A percentile compares a stretch with the other conserved stretches of the same genome.
Evolutionary conservation across 2,888 invertebrate genomes (phyloP).

Genomic region (Drosophila testacea): DNA sequence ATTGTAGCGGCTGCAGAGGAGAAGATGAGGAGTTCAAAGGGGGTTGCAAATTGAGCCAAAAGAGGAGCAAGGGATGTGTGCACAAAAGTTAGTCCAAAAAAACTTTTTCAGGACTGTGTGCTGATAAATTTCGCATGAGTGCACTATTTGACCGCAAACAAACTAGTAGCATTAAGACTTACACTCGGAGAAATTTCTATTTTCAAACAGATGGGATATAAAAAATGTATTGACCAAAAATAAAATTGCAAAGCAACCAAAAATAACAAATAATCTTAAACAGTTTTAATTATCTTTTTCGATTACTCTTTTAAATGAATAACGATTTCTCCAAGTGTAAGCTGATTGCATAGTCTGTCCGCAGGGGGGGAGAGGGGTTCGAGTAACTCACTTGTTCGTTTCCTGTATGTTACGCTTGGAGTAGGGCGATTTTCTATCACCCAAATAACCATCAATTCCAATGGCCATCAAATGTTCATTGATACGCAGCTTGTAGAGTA

Average conservation of each 20-base stretch:
- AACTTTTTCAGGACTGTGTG: slow-evolving; percentile 47
- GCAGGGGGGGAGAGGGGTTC: background rate
- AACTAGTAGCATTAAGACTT: slow-evolving; percentile 53
- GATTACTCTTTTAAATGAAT: background rate
- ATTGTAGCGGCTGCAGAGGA: slow-evolving; percentile 82
- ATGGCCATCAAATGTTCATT: slow-evolving; percentile 84
- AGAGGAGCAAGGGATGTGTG: slow-evolving; percentile 37
- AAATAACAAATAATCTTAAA: background rate
- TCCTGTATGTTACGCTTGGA: slow-evolving; percentile 85
- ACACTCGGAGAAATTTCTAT: slow-evolving; percentile 49
- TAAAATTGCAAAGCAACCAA: background rate
- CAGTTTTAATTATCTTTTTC: background rate
- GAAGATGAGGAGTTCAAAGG: slow-evolving; percentile 18
- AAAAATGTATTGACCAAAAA: no score
- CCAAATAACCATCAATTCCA: slow-evolving; percentile 85
- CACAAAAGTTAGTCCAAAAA: slow-evolving; percentile 58
- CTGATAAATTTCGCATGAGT: slow-evolving; percentile 77
- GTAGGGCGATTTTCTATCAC: slow-evolving; percentile 84
- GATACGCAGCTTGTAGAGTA: slow-evolving; percentile 83
- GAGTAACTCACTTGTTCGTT: slow-evolving; percentile 83
- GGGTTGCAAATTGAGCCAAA: slow-evolving; percentile 12
- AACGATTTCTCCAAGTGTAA: slow-evolving; percentile 36
- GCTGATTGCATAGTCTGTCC: slow-evolving; percentile 20
- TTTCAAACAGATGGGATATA: background rate
- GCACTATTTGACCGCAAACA: slow-evolving; percentile 79